Evolutionary conservation across 2,888 invertebrate genomes (phyloP).

Genomic region (Apotomis turbidana): DNA sequence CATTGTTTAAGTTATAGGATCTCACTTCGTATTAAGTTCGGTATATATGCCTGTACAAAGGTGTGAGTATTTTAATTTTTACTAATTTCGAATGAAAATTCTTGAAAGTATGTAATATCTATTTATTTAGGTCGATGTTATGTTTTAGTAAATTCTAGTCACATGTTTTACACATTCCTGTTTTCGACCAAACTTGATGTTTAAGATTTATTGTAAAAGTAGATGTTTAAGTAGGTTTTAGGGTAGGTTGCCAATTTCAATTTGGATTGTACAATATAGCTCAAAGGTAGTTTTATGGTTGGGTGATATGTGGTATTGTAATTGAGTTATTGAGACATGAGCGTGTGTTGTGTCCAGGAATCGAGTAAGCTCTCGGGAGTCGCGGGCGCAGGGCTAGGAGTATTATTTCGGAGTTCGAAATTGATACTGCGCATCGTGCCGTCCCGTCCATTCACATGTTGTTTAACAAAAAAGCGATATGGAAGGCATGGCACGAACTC

Average conservation of each 20-base stretch:
- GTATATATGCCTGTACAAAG: slow-evolving; percentile 48
- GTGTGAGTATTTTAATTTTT: slow-evolving; percentile 55
- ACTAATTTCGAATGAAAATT: slow-evolving; percentile 66
- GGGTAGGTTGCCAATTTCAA: slow-evolving; percentile 29
- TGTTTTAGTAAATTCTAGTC: slow-evolving; percentile 84
- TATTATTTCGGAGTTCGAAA: no score
- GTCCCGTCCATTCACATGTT: no score
- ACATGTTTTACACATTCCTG: slow-evolving; percentile 83
- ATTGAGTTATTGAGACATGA: slow-evolving; percentile 48
- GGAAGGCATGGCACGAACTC: no score
- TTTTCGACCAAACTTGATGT: slow-evolving; percentile 80
- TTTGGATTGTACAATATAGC: slow-evolving; percentile 34
- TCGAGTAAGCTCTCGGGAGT: slow-evolving; percentile 40
- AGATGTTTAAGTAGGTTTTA: slow-evolving; percentile 37
- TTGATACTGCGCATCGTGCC: no score
- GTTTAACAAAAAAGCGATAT: no score
- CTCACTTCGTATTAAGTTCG: slow-evolving; percentile 71
- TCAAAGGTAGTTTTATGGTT: slow-evolving; percentile 26
- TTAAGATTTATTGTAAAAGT: slow-evolving; percentile 56
- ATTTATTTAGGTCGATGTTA: slow-evolving; percentile 80
- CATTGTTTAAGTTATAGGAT: slow-evolving; percentile 64
- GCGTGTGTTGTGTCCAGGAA: slow-evolving; percentile 46
- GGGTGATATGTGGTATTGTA: slow-evolving; percentile 25
- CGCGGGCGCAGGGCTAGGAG: slow-evolving; percentile 37
- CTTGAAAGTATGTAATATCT: slow-evolving; percentile 70